These are phyloP conservation scores for Araneus ventricosus DNA, from an alignment of 1,140 invertebrate genomes.

Conservation along the genomic window DNA sequence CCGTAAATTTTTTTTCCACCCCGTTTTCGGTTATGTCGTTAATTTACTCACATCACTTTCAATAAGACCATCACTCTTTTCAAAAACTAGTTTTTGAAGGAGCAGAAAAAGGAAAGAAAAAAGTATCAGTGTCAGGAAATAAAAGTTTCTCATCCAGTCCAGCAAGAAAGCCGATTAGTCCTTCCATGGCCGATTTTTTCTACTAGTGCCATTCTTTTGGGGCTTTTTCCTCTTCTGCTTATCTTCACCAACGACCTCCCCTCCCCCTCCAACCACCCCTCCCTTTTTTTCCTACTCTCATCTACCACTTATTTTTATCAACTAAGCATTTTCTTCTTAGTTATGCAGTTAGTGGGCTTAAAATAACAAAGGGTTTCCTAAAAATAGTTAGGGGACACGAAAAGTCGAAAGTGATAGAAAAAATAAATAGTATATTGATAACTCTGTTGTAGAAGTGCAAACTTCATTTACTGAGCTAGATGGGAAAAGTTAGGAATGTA, in stretches of 20 bases:
- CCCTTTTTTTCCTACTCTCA: not conserved
- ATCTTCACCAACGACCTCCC: slow-evolving; percentile 10
- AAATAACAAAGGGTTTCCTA: slow-evolving; percentile 37
- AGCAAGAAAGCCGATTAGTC: slow-evolving; percentile 68
- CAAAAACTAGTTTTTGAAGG: slow-evolving; percentile 11
- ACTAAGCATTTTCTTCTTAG: slow-evolving; percentile 59
- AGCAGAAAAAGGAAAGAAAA: slow-evolving; percentile 8
- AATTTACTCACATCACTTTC: slow-evolving; percentile 34
- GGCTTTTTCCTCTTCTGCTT: slow-evolving; percentile 19
- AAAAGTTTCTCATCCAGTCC: slow-evolving; percentile 53
- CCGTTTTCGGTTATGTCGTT: slow-evolving; percentile 45
- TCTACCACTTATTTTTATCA: slow-evolving; percentile 48
- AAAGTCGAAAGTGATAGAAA: not conserved
- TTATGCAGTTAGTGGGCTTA: slow-evolving; percentile 57
- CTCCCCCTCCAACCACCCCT: not conserved
- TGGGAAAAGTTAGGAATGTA: slow-evolving; percentile 5
- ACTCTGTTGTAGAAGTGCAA: not conserved
- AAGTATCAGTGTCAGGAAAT: slow-evolving; percentile 52
- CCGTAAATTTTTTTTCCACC: not conserved
- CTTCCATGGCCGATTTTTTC: not conserved
- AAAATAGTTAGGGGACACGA: slow-evolving; percentile 24
- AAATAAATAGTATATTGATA: slow-evolving; percentile 16
- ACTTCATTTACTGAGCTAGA: slow-evolving; percentile 16
- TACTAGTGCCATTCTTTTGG: not conserved
- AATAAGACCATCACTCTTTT: slow-evolving; percentile 54